These are phyloP conservation scores for Malurus leucopterus DNA, from an alignment of 2,797 vertebrate genomes.

Conservation along the genomic window DNA sequence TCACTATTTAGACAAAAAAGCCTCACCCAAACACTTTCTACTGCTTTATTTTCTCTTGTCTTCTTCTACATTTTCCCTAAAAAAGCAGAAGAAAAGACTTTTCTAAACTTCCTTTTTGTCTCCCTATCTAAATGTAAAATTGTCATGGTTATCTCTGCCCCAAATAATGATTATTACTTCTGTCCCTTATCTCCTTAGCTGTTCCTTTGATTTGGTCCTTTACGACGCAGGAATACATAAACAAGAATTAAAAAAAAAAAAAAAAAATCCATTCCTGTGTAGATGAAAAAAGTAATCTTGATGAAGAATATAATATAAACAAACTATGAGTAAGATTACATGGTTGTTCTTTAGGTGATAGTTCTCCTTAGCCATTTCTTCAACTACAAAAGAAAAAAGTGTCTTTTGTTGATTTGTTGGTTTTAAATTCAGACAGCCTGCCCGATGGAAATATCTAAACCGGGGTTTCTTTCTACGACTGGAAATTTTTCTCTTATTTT, in stretches of 20 bases:
- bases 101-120: not conserved
- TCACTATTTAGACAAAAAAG: not conserved
- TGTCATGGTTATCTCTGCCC: not conserved
- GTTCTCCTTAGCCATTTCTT: not conserved
- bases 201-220: not conserved
- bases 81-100: not conserved
- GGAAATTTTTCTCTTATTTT: not conserved
- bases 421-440: not conserved
- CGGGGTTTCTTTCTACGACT: not conserved
- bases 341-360: not conserved
- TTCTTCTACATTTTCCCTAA: not conserved
- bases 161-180: not conserved
- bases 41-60: not conserved
- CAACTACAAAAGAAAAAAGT: no score
- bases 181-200: not conserved
- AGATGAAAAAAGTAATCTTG: not conserved
- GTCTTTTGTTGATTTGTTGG: not conserved
- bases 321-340: not conserved
- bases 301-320: not conserved
- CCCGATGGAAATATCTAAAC: not conserved
- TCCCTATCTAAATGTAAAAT: not conserved
- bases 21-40: accelerated
- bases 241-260: not conserved
- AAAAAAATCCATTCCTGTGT: not conserved
- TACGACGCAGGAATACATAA: not conserved